phyloP scores from a whole-genome alignment of 2,797 vertebrate species.

The Bradypus variegatus region DNA sequence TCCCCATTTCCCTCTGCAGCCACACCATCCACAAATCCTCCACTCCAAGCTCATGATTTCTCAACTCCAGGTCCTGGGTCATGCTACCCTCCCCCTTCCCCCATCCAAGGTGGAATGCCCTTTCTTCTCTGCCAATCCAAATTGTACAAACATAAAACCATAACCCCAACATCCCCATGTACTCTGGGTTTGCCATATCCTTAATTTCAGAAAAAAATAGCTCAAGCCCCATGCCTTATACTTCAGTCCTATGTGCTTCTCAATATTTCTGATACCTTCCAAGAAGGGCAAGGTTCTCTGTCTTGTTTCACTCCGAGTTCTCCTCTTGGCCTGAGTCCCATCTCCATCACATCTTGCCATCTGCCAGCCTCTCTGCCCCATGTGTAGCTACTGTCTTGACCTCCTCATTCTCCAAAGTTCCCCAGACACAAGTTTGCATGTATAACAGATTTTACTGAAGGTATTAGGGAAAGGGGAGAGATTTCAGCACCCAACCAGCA shows the following conservation, averaged over 20 bases:
- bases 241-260: accelerated
- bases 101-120: accelerated
- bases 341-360: background rate
- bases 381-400: background rate
- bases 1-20: background rate
- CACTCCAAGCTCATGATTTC: background rate
- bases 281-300: background rate
- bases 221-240: background rate
- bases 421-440: background rate
- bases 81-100: accelerated
- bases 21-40: background rate
- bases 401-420: background rate
- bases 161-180: background rate
- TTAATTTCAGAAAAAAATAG: background rate
- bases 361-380: background rate
- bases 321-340: background rate
- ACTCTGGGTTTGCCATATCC: background rate
- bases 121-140: background rate
- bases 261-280: background rate
- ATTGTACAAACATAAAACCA: background rate
- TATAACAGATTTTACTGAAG: background rate
- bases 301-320: background rate
- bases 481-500: background rate
- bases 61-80: background rate
- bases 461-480: background rate